Evolutionary conservation across 2,797 vertebrate species (phyloP), one percentile per base, ranked within the genome.

Genomic region (Pampus argenteus): DNA sequence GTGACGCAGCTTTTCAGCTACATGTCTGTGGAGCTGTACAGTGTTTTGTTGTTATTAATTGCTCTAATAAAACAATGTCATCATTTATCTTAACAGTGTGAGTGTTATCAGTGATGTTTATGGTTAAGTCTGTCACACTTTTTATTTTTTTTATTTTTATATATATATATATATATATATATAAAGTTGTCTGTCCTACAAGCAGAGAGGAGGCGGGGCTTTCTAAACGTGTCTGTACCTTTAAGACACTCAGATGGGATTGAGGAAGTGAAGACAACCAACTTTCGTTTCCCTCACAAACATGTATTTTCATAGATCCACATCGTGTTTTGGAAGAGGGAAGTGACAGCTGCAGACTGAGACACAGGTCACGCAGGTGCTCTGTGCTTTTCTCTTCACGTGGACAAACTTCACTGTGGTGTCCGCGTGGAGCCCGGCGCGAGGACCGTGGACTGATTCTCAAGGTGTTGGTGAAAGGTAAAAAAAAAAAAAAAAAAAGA

Each of bases 251-350:
- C 18, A 9, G 22, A 6, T 18, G 3, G 22, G 13, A 3, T 15
- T 49, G 60, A 82, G 93, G 93, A 95, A 94, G 89, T 89, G 84
- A 76, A 49, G 10, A 51, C 0, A 0, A 9, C 2, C 3, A 0
- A 79, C 67, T 94, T 93, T 94, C 93, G 17, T 78, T 95, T 95
- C 92, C 88, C 38, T 38, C 20, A 29, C 4, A 20, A 76, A 72
- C n/a, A n/a, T n/a, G n/a, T n/a, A 84, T 44, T 67, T 58, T 38
- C 82, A 81, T 78, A 84, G 85, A 47, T 64, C 15, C 1, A 2
- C 1, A 1, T 5, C 50, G n/a, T 52, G 1, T 10, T 0, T 1
- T 0, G 10, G 66, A 92, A 94, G 89, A 74, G 0, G 76, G 89
- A 94, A 93, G 31, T 49, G 17, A 20, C 45, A 9, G 36, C 48